Evolutionary conservation across 1,140 invertebrate species (phyloP).

Genomic region (Amphibalanus amphitrite): DNA sequence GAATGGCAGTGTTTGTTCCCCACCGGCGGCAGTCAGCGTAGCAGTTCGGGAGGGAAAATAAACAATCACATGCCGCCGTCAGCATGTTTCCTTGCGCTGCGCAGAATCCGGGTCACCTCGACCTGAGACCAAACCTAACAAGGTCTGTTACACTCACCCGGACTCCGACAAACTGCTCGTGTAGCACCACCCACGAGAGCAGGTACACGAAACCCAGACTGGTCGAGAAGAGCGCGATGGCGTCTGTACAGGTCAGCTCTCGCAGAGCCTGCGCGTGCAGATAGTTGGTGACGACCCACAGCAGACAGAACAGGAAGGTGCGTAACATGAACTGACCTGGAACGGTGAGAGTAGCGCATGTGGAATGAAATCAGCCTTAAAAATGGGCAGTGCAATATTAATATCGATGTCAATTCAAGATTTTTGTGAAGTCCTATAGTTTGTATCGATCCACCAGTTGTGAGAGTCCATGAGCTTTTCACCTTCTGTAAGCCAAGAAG

Average conservation of each 20-base stretch:
- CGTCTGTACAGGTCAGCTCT: slow-evolving; percentile 72
- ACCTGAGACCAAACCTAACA: no score
- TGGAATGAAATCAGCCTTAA: slow-evolving; percentile 2
- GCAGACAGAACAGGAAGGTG: slow-evolving; percentile 65
- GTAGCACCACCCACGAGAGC: slow-evolving; percentile 85
- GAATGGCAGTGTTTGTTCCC: no score
- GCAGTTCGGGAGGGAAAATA: no score
- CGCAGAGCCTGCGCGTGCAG: slow-evolving; percentile 71
- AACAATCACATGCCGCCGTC: no score
- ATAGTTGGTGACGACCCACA: slow-evolving; percentile 85
- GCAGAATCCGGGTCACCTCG: no score
- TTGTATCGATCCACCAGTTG: no score
- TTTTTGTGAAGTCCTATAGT: not conserved
- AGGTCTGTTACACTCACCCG: slow-evolving; percentile 45
- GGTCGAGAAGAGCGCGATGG: slow-evolving; percentile 78
- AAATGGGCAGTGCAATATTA: slow-evolving; percentile 4
- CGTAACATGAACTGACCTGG: slow-evolving; percentile 62
- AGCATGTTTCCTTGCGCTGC: no score
- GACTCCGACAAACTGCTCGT: slow-evolving; percentile 89
- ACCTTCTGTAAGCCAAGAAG: no score
- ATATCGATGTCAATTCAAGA: slow-evolving; percentile 3
- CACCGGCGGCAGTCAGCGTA: no score
- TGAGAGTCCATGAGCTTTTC: no score
- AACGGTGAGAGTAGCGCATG: slow-evolving; percentile 16
- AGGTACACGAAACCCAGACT: slow-evolving; percentile 85